A percentile compares a stretch with the other conserved stretches of the same genome.
Evolutionary conservation across 2,797 vertebrate genomes (phyloP).

Genomic region (Onychomys leucogaster): DNA sequence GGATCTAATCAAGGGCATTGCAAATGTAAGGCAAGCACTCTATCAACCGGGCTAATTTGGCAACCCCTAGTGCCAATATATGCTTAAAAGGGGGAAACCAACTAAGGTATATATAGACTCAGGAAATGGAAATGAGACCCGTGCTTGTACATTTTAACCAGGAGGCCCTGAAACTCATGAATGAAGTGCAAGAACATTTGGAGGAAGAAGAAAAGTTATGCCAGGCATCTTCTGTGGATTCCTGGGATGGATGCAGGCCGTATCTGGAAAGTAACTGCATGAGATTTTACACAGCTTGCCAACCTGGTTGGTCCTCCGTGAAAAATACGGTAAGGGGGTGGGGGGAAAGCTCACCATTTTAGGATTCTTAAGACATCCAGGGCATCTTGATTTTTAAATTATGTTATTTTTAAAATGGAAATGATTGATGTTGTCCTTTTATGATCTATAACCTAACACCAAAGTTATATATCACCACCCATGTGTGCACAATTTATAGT

Average conservation of each 20-base stretch:
- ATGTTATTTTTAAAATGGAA: slow-evolving; percentile 4
- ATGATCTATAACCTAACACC: background rate
- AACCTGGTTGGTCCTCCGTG: slow-evolving; percentile 88
- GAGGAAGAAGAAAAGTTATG: slow-evolving; percentile 93
- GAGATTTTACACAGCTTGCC: slow-evolving; percentile 92
- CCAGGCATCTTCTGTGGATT: slow-evolving; percentile 88
- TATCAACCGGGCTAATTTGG: too few relatives aligned
- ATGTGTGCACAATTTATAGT: background rate
- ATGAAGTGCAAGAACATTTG: slow-evolving; percentile 93
- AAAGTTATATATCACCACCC: background rate
- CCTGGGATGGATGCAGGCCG: slow-evolving; percentile 93
- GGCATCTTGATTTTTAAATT: background rate
- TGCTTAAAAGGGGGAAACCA: background rate
- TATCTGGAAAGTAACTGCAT: slow-evolving; percentile 94
- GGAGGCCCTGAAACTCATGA: slow-evolving; percentile 91
- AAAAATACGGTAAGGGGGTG: slow-evolving; percentile 90
- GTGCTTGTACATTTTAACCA: slow-evolving; percentile 82
- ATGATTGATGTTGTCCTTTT: background rate
- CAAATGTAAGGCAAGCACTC: background rate
- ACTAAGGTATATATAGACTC: background rate
- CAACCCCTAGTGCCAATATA: background rate
- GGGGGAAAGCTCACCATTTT: slow-evolving; percentile 25
- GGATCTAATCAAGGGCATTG: background rate
- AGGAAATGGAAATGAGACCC: slow-evolving; percentile 33
- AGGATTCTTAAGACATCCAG: background rate